Base-by-base conservation (phyloP, 2,888 invertebrate genomes). In the Oxystoma pomonae region DNA sequence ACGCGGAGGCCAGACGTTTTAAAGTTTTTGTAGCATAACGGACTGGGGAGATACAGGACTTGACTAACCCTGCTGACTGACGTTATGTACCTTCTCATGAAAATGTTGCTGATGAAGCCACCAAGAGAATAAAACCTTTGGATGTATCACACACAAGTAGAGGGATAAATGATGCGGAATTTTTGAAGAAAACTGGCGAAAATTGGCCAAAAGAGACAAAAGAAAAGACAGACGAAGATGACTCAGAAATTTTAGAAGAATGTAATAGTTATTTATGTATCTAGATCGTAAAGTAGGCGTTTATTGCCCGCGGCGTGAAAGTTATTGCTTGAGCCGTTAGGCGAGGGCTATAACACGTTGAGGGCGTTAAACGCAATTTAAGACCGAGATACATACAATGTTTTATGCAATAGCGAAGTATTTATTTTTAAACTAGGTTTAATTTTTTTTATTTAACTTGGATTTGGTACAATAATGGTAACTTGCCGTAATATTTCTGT, bases 91-190 rank as follows among this genome's bases (percentile, higher is more conserved):
- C 53, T 1, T 62, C 61, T 1, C 50, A 60, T 21, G 22, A 62
- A 20, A 64, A 64, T 58, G 53, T 60, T 16, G 60, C 60, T 2
- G 63, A 60, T 57, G 63, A 60, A 57, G 57, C 63, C 16, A 63
- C 63, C 1, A 60, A 57, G 57, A 55, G 60, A 20, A 59, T 12
- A 12, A 61, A 51, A 57, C 56, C 16, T 7, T 35, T 35, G 35
- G 35, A 35, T 35, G 12, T 35, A 7, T 35, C 35, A 7, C 12
- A 3, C 12, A 19, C 21, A 22, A 50, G 55, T 20, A 55, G 52
- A 57, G 56, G 60, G 60, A 57, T 60, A 60, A 51, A 18, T 53
- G 64, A 58, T 21, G 57, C 64, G 18, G 53, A 52, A 59, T 53
- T 57, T 58, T 60, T 64, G n/a, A 35, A 35, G 12, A 12, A 35